phyloP scores from a whole-genome alignment of 2,797 vertebrate genomes.

The Onychomys torridus region DNA sequence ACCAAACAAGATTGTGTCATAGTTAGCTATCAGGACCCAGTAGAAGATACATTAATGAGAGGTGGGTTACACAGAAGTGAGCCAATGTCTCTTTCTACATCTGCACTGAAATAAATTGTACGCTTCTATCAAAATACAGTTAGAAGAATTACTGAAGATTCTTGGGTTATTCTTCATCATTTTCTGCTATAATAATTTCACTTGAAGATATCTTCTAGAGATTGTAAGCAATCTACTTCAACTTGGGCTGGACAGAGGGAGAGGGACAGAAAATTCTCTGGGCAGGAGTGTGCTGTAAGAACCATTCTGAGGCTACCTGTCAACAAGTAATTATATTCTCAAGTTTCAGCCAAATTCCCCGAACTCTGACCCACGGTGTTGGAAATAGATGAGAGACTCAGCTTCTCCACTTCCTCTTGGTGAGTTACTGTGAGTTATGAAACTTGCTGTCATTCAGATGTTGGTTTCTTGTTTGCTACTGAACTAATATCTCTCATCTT shows the following conservation, averaged over 20 bases:
- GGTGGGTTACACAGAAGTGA: not conserved
- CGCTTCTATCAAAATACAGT: not conserved
- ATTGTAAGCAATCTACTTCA: conserved; percentile 31
- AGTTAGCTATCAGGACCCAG: not conserved
- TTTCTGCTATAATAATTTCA: not conserved
- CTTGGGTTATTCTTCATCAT: not conserved
- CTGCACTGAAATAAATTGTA: not conserved
- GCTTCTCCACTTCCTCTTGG: conserved; percentile 5
- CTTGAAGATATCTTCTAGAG: not conserved
- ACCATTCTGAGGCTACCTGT: conserved; percentile 28
- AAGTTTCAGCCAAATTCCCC: conserved; percentile 43
- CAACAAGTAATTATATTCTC: conserved; percentile 57
- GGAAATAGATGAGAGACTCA: conserved; percentile 29
- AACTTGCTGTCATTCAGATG: not conserved
- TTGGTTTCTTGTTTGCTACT: not conserved
- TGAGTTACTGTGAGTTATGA: conserved; percentile 43
- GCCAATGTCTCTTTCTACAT: not conserved
- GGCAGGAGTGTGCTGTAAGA: not conserved
- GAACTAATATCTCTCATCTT: not conserved
- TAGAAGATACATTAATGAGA: not conserved
- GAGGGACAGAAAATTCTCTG: not conserved
- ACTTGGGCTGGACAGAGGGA: not conserved
- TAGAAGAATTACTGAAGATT: not conserved
- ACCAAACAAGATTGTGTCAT: not conserved
- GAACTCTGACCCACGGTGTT: conserved; percentile 51